Conservation (phyloP, 92 coral and sea anemone species). For the Epizoanthus rinbou region DNA sequence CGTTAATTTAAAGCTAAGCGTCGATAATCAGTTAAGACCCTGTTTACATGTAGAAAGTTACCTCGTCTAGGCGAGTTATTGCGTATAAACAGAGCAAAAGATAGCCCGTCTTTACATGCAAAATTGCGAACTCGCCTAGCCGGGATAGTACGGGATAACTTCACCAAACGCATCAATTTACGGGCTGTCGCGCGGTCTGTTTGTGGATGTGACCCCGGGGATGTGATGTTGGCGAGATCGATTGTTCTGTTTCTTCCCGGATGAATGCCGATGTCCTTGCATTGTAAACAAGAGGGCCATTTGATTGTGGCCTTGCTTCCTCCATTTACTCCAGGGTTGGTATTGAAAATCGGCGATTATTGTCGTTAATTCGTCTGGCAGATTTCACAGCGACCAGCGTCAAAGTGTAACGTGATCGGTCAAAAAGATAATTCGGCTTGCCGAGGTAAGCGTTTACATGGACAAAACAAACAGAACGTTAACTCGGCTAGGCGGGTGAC, state of each 20-base stretch:
- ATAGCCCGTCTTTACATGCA: background rate
- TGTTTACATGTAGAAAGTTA: background rate
- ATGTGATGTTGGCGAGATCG: background rate
- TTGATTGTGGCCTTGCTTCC: background rate
- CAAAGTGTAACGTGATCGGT: background rate
- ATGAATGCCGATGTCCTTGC: background rate
- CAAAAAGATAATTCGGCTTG: background rate
- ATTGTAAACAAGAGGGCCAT: background rate
- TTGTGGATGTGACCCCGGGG: background rate
- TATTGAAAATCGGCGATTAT: background rate
- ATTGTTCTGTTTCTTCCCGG: too few species aligned
- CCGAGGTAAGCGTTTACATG: too few species aligned
- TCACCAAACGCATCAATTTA: background rate
- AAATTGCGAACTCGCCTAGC: background rate
- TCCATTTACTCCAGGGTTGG: background rate
- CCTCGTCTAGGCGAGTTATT: background rate
- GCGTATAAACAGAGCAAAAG: background rate
- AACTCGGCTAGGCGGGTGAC: too few species aligned
- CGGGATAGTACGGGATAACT: background rate
- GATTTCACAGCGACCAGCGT: too few species aligned
- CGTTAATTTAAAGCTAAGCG: too few species aligned
- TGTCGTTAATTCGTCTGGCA: background rate
- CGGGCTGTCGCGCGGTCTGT: background rate
- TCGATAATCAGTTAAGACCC: too few species aligned
- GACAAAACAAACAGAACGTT: too few species aligned